Base-by-base conservation (phyloP, 1,140 invertebrate species). In the Scaptomyza hsui region DNA sequence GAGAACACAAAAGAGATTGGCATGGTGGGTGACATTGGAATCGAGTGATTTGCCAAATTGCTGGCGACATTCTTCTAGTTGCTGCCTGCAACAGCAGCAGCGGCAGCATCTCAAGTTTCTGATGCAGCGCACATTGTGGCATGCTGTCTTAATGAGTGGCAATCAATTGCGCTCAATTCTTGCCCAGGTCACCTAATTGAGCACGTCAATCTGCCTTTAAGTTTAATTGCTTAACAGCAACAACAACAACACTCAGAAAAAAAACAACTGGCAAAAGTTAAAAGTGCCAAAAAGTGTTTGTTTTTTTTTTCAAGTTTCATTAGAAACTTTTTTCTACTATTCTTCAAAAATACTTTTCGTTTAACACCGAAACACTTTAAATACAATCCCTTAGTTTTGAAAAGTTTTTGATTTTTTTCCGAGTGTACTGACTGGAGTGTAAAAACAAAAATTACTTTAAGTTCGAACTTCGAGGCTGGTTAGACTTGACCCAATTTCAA, bases 401-500 rank as follows among this genome's bases (percentile, higher is more conserved):
- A 2, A 7, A 29, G 24, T 24, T 29, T 29, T 29, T n/a, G 4
- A 4, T n/a, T 37, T 37, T 37, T 35, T 37, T 37, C 32, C 12
- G 12, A 37, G 32, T 37, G 32, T 37, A 37, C 3, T 29, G 32
- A 3, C 12, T 35, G 32, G n/a, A n/a, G 32, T 35, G 32, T 35
- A 35, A 35, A 35, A 3, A 24, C 35, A 37, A 21, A 45, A 44
- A 55, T 55, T 6, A 35, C 19, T 53, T 29, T 13, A 41, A 21
- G 19, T 57, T 52, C 45, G 37, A 35, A 51, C 44, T 51, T 51
- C 53, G 71, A 42, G 57, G 62, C 75, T 61, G 57, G 80, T 83
- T 83, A 45, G 75, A 85, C 79, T 85, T 83, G 80, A 83, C 72
- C 79, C 72, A 79, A 83, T 85, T 83, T 61, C 56, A 10, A 44